phyloP scores from a whole-genome alignment of 2,113 vertebrate genomes.

The Pteruthius melanotis region DNA sequence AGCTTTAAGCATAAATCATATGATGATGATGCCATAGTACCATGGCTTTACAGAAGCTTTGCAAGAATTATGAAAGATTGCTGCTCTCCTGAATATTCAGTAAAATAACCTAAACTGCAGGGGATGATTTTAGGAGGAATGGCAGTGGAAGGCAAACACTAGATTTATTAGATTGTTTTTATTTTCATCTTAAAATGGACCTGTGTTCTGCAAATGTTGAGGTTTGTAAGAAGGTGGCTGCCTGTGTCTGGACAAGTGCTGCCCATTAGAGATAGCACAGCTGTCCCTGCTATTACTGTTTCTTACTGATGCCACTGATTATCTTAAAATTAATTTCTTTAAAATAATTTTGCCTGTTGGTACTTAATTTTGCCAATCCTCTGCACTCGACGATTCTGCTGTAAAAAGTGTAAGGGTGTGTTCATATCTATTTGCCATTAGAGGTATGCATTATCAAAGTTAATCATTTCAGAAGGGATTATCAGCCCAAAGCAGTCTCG shows the following conservation, averaged over 20 bases:
- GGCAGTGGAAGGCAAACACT: not conserved
- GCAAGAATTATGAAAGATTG: not conserved
- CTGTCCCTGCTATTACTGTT: not conserved
- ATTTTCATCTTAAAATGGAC: not conserved
- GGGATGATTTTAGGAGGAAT: not conserved
- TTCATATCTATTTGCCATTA: not conserved
- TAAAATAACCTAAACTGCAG: not conserved
- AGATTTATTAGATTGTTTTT: not conserved
- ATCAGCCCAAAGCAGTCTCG: not conserved
- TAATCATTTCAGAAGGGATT: not conserved
- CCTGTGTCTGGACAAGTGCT: not conserved
- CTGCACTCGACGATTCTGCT: not conserved
- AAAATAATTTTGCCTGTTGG: not conserved
- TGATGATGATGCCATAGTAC: not conserved
- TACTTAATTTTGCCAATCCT: not conserved
- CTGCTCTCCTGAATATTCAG: not conserved
- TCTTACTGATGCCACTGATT: not conserved
- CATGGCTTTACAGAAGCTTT: not conserved
- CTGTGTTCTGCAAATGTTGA: not conserved
- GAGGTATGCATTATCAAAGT: not conserved
- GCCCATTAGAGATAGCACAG: accelerated
- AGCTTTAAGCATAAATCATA: not conserved
- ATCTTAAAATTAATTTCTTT: not conserved
- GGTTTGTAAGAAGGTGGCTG: not conserved
- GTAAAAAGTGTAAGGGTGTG: not conserved